Conservation (phyloP, 1,140 invertebrate genomes). For the Oedothorax gibbosus region DNA sequence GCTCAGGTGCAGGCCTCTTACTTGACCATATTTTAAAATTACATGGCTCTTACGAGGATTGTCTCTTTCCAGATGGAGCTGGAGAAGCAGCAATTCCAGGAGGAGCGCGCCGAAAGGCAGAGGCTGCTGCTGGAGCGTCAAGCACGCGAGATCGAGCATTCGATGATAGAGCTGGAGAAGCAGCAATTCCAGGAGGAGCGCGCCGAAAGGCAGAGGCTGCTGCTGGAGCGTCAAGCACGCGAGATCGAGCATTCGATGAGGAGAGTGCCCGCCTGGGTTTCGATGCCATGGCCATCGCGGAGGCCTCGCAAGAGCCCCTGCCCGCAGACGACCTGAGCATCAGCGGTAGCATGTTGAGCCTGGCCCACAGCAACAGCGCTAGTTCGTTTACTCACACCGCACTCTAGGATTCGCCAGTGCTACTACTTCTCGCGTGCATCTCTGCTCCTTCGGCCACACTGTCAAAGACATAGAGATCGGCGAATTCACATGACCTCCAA, state of each 20-base stretch:
- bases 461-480: too few relatives aligned
- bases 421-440: not conserved
- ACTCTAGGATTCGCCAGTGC: conserved; percentile 48
- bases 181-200: conserved; percentile 91
- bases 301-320: conserved; percentile 87
- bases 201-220: conserved; percentile 84
- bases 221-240: conserved; percentile 88
- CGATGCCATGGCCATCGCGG: conserved; percentile 88
- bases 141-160: conserved; percentile 86
- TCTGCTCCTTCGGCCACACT: too few relatives aligned
- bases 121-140: conserved; percentile 88
- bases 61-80: conserved; percentile 81
- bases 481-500: too few relatives aligned
- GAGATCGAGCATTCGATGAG: conserved; percentile 93
- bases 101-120: conserved; percentile 89
- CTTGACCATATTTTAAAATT: too few relatives aligned
- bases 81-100: conserved; percentile 89
- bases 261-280: conserved; percentile 91
- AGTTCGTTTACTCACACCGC: conserved; percentile 65
- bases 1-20: too few relatives aligned
- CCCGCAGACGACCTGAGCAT: conserved; percentile 86
- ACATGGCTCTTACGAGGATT: conserved; percentile 60
- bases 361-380: conserved; percentile 89
- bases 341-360: conserved; percentile 92
- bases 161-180: conserved; percentile 93